phyloP scores from a whole-genome alignment of 2,113 vertebrate genomes.

The Balaeniceps rex region DNA sequence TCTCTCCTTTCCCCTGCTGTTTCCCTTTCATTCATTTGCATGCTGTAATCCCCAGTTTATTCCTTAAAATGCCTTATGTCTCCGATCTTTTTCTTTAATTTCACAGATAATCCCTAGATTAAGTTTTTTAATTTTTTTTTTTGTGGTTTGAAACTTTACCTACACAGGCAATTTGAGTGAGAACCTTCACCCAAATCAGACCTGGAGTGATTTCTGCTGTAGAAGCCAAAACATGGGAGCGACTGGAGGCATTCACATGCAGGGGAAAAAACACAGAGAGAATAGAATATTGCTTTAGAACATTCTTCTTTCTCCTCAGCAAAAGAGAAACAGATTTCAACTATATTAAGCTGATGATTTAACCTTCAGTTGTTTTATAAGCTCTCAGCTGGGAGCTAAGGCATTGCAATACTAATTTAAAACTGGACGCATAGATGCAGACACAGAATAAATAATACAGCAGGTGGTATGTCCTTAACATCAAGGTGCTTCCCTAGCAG shows the following conservation, averaged over 20 bases:
- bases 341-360: conserved; percentile 7
- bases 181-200: neutral
- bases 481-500: neutral
- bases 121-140: no score
- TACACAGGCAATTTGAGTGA: neutral
- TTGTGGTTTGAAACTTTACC: neutral
- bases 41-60: neutral
- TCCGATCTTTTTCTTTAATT: neutral
- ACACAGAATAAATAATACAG: conserved; percentile 42
- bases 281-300: neutral
- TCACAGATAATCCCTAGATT: neutral
- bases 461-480: conserved; percentile 24
- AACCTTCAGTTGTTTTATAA: conserved; percentile 20
- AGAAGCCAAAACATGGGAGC: neutral
- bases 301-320: neutral
- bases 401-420: conserved; percentile 35
- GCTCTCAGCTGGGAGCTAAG: conserved; percentile 31
- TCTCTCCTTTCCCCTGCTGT: neutral
- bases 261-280: neutral
- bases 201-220: neutral
- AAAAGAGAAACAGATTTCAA: neutral
- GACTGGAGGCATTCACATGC: neutral
- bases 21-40: neutral
- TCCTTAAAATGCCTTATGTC: neutral
- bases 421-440: conserved; percentile 4